A percentile compares a stretch with the other conserved stretches of the same genome.
phyloP scores from a whole-genome alignment of 2,113 vertebrate genomes.

The Alaudala cheleensis region DNA sequence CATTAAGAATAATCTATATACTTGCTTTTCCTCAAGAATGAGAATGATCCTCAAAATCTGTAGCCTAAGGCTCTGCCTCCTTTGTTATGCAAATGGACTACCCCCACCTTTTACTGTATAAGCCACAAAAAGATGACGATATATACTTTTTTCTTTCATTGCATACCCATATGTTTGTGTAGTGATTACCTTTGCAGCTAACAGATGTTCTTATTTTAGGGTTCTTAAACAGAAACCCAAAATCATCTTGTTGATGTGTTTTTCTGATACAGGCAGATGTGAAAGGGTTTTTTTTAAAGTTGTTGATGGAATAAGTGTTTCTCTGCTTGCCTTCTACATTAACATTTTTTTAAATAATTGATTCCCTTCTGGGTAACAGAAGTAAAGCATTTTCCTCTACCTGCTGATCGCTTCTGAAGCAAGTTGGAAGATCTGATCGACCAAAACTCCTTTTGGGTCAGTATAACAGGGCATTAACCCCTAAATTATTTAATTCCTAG shows the following conservation, averaged over 20 bases:
- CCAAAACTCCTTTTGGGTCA: background rate
- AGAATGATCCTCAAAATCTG: background rate
- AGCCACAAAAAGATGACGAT: background rate
- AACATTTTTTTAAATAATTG: conserved; percentile 7
- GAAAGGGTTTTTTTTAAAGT: background rate
- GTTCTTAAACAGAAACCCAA: background rate
- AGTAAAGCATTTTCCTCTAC: conserved; percentile 7
- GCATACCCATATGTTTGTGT: background rate
- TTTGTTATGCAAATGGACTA: background rate
- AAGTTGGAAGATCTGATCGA: background rate
- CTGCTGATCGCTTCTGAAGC: background rate
- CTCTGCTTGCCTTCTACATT: background rate
- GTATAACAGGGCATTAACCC: background rate
- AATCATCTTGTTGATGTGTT: background rate
- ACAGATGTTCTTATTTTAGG: background rate
- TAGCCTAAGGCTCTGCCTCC: background rate
- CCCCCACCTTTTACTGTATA: background rate
- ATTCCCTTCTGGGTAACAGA: background rate
- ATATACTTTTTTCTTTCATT: background rate
- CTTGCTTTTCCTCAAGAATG: background rate
- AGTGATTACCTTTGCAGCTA: background rate
- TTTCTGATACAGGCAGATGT: background rate
- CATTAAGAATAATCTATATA: background rate
- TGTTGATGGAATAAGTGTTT: background rate
- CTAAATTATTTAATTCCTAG: background rate